Base-by-base conservation (phyloP, 2,888 invertebrate species). In the Thyatira batis region DNA sequence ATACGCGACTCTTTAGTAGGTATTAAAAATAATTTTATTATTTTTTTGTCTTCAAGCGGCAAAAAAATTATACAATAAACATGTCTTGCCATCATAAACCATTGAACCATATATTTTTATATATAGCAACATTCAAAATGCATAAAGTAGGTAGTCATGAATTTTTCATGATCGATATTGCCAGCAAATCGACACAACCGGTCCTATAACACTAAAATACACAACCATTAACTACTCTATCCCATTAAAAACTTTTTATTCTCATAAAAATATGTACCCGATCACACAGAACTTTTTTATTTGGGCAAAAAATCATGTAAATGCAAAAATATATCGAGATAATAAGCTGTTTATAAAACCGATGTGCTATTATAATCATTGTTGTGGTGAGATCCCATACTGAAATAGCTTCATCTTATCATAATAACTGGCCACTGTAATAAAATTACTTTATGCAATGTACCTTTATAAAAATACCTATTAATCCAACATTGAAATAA, bases 381-480 rank as follows among this genome's bases (percentile, higher is more conserved):
- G 76, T 80, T 80, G 83, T 67, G 78, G 79, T 80, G 71, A 61
- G 68, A 67, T 72, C 73, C 62, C 58, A 39, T 67, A 73, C 78
- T 69, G 76, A 81, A 86, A 86, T 84, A 84, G 77, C 80, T 74
- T 73, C 71, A 79, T 80, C 71, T 70, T 61, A 64, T 69, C 69
- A 68, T 80, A 77, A 81, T 82, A 79, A 78, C 67, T 66, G 64
- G 73, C 73, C 64, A 68, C 66, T 61, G 76, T 80, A 82, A 85
- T 85, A 87, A 84, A 84, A 84, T 84, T 81, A 82, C 80, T 84
- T 76, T 73, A 73, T 67, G 66, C 69, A 61, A 63, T 57, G 39
- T n/a, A 8, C 60, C 65, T 67, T 67, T 63, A 62, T 57, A 62
- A 69, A 67, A 67, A 60, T 55, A 45, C 44, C 57, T 54, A 39